These are phyloP conservation scores for Lithophane socia DNA, from an alignment of 2,888 invertebrate species.

Conservation along the genomic window DNA sequence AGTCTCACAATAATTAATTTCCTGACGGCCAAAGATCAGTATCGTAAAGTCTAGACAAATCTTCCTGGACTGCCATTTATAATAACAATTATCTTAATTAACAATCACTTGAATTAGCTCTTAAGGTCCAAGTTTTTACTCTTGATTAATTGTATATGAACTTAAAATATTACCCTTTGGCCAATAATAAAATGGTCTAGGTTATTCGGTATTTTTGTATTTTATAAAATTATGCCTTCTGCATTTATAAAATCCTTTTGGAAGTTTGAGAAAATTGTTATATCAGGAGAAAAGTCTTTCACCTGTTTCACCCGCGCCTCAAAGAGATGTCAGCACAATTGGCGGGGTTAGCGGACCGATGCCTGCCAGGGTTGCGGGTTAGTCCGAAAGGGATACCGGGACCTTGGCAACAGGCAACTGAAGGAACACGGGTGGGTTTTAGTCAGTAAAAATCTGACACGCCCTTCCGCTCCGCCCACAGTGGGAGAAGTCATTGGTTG, in stretches of 20 bases:
- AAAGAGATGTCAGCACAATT: no score
- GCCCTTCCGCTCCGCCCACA: no score
- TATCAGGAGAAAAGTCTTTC: background rate
- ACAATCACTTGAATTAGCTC: slow-evolving; percentile 23
- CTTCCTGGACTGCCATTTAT: slow-evolving; percentile 24
- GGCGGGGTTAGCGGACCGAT: no score
- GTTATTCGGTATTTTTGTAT: background rate
- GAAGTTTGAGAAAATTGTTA: background rate
- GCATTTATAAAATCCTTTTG: background rate
- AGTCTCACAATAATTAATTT: slow-evolving; percentile 36
- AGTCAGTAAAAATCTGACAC: no score
- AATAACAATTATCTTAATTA: slow-evolving; percentile 46
- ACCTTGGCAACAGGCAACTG: no score
- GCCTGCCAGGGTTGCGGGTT: no score
- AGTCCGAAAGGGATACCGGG: no score
- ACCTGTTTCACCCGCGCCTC: no score
- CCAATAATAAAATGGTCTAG: background rate
- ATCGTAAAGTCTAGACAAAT: slow-evolving; percentile 34
- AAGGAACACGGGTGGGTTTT: no score
- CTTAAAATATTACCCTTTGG: background rate
- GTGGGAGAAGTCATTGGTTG: no score
- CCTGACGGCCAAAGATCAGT: slow-evolving; percentile 13
- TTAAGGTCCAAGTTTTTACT: slow-evolving; percentile 25
- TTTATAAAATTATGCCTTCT: background rate
- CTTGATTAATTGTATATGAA: slow-evolving; percentile 18